phyloP scores from a whole-genome alignment of 2,888 invertebrate species.

The Cepaea hortensis region DNA sequence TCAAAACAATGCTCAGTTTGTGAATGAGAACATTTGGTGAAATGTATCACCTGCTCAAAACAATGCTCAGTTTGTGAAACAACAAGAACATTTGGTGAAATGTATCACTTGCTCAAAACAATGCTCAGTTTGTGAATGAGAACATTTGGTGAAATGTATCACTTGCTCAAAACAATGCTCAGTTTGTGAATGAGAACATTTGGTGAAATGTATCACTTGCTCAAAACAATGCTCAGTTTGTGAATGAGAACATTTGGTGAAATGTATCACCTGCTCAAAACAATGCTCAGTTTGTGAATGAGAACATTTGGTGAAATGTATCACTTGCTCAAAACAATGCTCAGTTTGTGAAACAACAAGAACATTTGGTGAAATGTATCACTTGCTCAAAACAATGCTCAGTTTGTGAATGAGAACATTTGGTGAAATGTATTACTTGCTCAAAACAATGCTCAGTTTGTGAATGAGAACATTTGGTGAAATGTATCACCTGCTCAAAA shows the following conservation, averaged over 20 bases:
- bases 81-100: not conserved
- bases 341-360: not conserved
- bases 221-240: too few species aligned
- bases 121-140: too few species aligned
- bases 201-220: too few species aligned
- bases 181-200: not conserved
- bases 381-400: too few species aligned
- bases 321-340: too few species aligned
- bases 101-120: not conserved
- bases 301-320: not conserved
- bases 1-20: not conserved
- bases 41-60: not conserved
- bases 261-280: too few species aligned
- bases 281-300: conserved; percentile 23
- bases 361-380: not conserved
- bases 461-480: conserved; percentile 21
- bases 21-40: too few species aligned
- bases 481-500: too few species aligned
- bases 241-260: conserved; percentile 21
- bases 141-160: not conserved
- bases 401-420: conserved; percentile 21
- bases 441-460: too few species aligned
- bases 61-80: too few species aligned
- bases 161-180: not conserved
- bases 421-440: too few species aligned